Evolutionary conservation across 2,797 vertebrate genomes (phyloP).

Genomic region (Nannoperca obscura): DNA sequence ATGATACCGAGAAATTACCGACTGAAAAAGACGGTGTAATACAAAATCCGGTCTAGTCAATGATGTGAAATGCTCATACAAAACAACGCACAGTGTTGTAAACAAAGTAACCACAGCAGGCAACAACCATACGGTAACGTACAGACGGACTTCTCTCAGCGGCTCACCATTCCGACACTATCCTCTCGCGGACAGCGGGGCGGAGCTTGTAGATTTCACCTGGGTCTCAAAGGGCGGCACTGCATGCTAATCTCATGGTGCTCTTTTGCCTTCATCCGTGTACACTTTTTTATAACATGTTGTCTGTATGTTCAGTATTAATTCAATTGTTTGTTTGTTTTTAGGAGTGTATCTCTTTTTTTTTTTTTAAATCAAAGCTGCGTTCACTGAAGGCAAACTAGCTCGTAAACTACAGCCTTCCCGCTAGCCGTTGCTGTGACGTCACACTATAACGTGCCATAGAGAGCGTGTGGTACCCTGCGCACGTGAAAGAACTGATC

Average conservation of each 20-base stretch:
- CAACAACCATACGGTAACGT: background rate
- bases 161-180: constrained; percentile 52
- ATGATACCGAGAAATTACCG: background rate
- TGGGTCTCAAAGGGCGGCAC: constrained; percentile 42
- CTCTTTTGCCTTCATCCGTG: background rate
- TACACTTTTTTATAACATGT: fast-evolving
- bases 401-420: constrained; percentile 6
- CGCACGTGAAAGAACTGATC: background rate
- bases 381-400: background rate
- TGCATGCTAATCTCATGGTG: background rate
- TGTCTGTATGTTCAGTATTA: too few species aligned
- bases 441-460: constrained; percentile 10
- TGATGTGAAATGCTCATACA: background rate
- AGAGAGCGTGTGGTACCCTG: background rate
- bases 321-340: background rate
- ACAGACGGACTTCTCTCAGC: constrained; percentile 10
- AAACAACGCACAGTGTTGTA: background rate
- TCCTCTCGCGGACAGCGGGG: constrained; percentile 55
- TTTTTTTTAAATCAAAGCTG: background rate
- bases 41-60: background rate
- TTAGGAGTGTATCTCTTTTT: background rate
- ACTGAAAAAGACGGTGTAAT: background rate
- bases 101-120: background rate
- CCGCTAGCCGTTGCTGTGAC: constrained; percentile 10
- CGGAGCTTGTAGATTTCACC: constrained; percentile 68